Evolutionary conservation across 2,888 invertebrate genomes (phyloP).

Genomic region (Agonum fuliginosum): DNA sequence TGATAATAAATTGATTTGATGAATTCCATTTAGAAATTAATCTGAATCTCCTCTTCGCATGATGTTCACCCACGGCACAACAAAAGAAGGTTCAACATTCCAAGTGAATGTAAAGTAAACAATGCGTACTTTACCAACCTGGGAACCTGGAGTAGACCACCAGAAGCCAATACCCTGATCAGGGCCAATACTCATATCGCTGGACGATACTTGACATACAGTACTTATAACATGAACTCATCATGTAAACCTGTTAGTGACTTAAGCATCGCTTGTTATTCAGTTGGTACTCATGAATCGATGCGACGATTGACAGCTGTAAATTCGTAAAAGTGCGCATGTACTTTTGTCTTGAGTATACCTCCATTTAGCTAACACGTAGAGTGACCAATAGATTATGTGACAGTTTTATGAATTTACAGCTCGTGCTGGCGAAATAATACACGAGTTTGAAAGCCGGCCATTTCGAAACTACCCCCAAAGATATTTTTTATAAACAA

Average conservation of each 20-base stretch:
- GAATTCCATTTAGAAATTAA: too few species aligned
- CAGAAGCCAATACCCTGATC: too few species aligned
- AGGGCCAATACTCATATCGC: slow-evolving; percentile 2
- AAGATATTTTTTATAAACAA: slow-evolving; percentile 56
- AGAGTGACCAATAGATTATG: neutral
- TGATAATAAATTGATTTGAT: too few species aligned
- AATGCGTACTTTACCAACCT: neutral
- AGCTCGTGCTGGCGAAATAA: neutral
- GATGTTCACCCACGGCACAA: neutral
- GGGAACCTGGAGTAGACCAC: too few species aligned
- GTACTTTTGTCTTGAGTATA: too few species aligned
- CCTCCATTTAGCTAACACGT: too few species aligned
- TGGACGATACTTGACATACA: neutral
- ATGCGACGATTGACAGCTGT: neutral
- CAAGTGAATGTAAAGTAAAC: slow-evolving; percentile 11
- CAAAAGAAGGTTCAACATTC: neutral
- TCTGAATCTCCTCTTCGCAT: neutral
- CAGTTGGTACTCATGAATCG: neutral
- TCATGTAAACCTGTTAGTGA: neutral
- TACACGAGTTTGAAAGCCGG: slow-evolving; percentile 27
- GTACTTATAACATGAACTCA: neutral
- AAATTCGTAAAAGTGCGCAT: slow-evolving; percentile 1
- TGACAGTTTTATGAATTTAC: neutral
- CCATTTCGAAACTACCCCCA: slow-evolving; percentile 46
- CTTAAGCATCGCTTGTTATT: neutral